A percentile compares a stretch with the other conserved stretches of the same genome.
phyloP scores from a whole-genome alignment of 2,888 invertebrate genomes.

The Tetranychus piercei region DNA sequence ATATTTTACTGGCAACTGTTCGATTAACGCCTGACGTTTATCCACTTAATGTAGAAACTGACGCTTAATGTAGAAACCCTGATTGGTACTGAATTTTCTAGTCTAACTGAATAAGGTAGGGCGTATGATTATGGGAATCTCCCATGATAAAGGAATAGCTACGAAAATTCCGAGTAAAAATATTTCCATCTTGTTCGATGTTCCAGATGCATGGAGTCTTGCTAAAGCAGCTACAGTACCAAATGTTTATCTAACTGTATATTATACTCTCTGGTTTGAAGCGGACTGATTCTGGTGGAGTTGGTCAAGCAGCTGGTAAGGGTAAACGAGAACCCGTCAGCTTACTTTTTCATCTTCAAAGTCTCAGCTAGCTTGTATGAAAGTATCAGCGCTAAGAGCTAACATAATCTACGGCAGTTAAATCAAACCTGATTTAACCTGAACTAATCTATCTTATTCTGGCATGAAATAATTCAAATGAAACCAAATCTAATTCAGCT shows the following conservation, averaged over 20 bases:
- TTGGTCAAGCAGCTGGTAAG: conserved; percentile 39
- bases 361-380: too few relatives aligned
- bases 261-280: conserved; percentile 36
- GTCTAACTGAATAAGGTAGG: conserved; percentile 30
- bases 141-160: conserved; percentile 35
- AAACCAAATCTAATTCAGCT: too few relatives aligned
- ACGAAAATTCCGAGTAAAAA: conserved; percentile 32
- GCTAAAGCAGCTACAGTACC: conserved; percentile 35
- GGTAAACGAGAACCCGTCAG: too few relatives aligned
- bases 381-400: too few relatives aligned
- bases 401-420: too few relatives aligned
- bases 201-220: conserved; percentile 33
- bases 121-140: conserved; percentile 34
- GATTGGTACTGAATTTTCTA: conserved; percentile 28
- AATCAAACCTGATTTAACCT: too few relatives aligned
- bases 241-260: conserved; percentile 36
- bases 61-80: conserved; percentile 43
- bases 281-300: conserved; percentile 34
- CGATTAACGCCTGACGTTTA: conserved; percentile 89
- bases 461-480: too few relatives aligned
- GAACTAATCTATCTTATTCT: too few relatives aligned
- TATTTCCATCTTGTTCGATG: conserved; percentile 44
- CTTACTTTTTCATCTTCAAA: too few relatives aligned
- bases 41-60: conserved; percentile 44
- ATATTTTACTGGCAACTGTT: conserved; percentile 54